Conservation (phyloP, 2,113 vertebrate species). For the Cynopterus brachyotis region DNA sequence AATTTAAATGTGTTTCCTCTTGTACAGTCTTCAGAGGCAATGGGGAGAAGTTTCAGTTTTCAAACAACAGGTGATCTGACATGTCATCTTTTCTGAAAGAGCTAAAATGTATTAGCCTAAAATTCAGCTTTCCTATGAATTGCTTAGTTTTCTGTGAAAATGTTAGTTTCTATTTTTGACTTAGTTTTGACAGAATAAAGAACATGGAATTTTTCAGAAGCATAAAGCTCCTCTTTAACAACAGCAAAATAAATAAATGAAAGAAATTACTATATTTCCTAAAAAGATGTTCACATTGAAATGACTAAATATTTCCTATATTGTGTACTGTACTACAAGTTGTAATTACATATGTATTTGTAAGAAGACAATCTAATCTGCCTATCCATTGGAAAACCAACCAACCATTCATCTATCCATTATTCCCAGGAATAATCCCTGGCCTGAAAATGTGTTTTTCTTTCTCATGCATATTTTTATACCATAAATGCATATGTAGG, state of each 20-base stretch:
- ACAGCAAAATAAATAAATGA: conserved; percentile 32
- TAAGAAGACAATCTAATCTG: neutral
- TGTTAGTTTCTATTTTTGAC: conserved; percentile 47
- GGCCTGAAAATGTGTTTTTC: neutral
- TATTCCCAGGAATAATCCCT: neutral
- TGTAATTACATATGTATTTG: neutral
- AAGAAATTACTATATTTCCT: conserved; percentile 17
- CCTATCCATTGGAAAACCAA: neutral
- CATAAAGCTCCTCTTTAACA: neutral
- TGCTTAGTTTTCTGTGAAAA: conserved; percentile 53
- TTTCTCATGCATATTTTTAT: neutral
- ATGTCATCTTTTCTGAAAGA: conserved; percentile 46
- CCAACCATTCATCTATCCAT: neutral
- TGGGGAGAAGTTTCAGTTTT: neutral
- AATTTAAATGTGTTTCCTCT: conserved; percentile 59
- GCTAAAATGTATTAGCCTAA: conserved; percentile 49
- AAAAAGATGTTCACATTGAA: neutral
- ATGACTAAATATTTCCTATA: neutral
- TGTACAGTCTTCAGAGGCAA: conserved; percentile 10
- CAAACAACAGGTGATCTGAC: conserved; percentile 61
- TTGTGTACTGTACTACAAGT: neutral
- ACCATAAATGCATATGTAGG: neutral
- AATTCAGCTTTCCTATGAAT: conserved; percentile 25
- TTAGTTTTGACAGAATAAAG: conserved; percentile 42
- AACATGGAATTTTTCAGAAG: neutral